Base-by-base conservation (phyloP, 1,140 invertebrate genomes). In the Diachasma alloeum region DNA sequence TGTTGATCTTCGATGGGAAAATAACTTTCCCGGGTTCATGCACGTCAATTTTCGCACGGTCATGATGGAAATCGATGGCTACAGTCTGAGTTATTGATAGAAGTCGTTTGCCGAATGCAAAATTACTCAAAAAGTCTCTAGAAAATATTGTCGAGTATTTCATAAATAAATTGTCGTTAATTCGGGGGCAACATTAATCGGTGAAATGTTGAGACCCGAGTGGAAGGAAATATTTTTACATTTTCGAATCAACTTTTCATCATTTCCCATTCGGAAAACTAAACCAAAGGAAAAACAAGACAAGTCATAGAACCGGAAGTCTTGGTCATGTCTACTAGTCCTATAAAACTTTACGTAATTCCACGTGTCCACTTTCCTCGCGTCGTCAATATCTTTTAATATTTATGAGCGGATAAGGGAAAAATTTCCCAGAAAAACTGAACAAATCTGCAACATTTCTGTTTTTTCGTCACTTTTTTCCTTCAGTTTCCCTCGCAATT, bases 291-390 rank as follows among this genome's bases (percentile, higher is more conserved):
- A 63, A 63, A 6, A 24, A 63, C 4, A 22, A 22, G 1, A 19
- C 15, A 63, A 63, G 59, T 63, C 59, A 63, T 63, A 63, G 59
- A 63, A 63, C 59, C 59, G 59, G 59, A 63, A 63, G 59, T 63
- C 24, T 31, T 63, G 22, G 24, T 5, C 59, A 63, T 63, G 15
- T 63, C 59, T 31, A 63, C 59, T 63, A 63, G 59, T 26, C 24
- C 59, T 8, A 6, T 56, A 15, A 63, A 63, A 63, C 59, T 63
- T 63, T 63, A 11, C 24, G 59, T 15, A 63, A 63, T 63, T 63
- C 59, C 59, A 63, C 59, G 59, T 63, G 59, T 63, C 59, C 24
- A 63, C 13, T 13, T 19, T 10, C 10, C 59, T 10, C 11, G 22
- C 11, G 9, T 24, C 0, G 19, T 63, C 59, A 63, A 63, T 63